Evolutionary conservation across 2,888 invertebrate genomes (phyloP), one percentile per base, ranked within the genome.

Genomic region (Agrochola lota): DNA sequence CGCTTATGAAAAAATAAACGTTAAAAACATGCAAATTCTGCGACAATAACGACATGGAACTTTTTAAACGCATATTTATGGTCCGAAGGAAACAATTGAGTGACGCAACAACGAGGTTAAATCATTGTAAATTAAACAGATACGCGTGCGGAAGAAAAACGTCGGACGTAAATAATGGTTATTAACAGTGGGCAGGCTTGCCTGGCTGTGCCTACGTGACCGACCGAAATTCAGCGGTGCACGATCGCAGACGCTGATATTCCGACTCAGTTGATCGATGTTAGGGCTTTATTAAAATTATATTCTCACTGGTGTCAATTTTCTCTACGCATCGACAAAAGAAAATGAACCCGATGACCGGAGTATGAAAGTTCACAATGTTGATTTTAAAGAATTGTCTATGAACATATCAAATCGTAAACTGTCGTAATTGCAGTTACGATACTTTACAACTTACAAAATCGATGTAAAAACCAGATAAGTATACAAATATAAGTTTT

Each of bases 71-170:
- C 71, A 76, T 75, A 63, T 75, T 81, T 75, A 85, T 76, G 57
- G 59, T 67, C 17, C 55, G 59, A 40, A 77, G 63, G n/a, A 77
- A 79, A 84, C 75, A 84, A 87, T 76, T 74, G 64, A 75, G 66
- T 85, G 69, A 86, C 52, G 80, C 26, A 87, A 87, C 59, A 71
- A 73, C 72, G 67, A 71, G 67, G 81, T 79, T 84, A 43, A 77
- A 84, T 76, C 66, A 81, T 77, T 72, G 72, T 49, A 86, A 77
- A 78, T 84, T 84, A 72, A 86, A 80, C 6, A 75, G 70, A 83
- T 74, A 81, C 67, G 71, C 81, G 84, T 78, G 81, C 84, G 81
- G 78, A 81, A 84, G 77, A 81, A 84, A 82, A 76, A 73, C 2
- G 4, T 17, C 23, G 11, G 26, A 64, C 55, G 20, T 74, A 67